Conservation (phyloP, 2,113 vertebrate species). For the Etheostoma spectabile region DNA sequence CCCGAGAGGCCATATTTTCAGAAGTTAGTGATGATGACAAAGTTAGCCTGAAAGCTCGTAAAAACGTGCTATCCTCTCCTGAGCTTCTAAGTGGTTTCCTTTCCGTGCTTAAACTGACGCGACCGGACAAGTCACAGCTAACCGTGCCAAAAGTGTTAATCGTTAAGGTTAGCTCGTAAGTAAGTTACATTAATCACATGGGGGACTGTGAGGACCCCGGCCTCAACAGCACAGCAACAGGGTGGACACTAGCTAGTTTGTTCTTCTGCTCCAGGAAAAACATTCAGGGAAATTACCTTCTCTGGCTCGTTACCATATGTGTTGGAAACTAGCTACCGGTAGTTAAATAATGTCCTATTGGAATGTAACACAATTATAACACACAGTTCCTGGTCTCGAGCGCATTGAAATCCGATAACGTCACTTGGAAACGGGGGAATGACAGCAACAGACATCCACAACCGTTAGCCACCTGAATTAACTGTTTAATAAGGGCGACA, state of each 20-base stretch:
- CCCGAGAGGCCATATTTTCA: conserved; percentile 48
- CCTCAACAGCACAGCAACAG: conserved; percentile 16
- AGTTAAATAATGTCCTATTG: not conserved
- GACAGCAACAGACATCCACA: not conserved
- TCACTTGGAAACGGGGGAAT: not conserved
- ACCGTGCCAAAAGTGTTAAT: not conserved
- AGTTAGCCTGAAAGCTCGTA: not conserved
- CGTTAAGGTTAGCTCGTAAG: not conserved
- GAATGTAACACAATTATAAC: too few relatives aligned
- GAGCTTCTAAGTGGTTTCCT: accelerated
- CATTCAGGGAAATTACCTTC: accelerated
- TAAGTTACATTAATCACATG: conserved; percentile 53
- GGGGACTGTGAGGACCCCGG: conserved; percentile 28
- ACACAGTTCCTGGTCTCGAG: not conserved
- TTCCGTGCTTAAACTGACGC: not conserved
- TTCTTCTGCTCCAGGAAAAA: not conserved
- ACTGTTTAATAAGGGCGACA: not conserved
- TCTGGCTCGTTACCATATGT: not conserved
- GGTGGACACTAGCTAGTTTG: not conserved
- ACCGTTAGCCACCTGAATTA: not conserved
- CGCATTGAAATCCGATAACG: not conserved
- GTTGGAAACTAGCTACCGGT: not conserved
- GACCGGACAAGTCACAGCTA: not conserved
- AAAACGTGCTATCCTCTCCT: not conserved
- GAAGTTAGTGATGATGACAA: conserved; percentile 45